Base-by-base conservation (phyloP, 1,140 invertebrate species). In the Aradophagus sp. region DNA sequence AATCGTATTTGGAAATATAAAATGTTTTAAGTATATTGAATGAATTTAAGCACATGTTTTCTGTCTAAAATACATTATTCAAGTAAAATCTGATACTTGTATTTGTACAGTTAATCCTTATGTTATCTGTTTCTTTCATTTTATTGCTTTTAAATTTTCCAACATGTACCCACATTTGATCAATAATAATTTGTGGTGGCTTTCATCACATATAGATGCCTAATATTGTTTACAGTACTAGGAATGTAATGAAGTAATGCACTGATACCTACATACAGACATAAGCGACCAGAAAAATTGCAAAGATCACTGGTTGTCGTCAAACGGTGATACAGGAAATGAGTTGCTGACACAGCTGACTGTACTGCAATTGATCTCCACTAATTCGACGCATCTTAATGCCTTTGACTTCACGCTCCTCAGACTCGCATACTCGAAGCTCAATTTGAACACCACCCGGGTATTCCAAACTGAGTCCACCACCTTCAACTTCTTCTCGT, bases 331-430 rank as follows among this genome's bases (percentile, higher is more conserved):
- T 93, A 78, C 93, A 95, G 35, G 93, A 93, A 34, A 97, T 93
- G 42, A 97, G 86, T 80, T 96, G 93, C 77, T 96, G 93, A 84
- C 95, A 97, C 10, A 97, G 88, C 80, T 95, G 93, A 61, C 92
- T 93, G 80, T 97, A 97, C 78, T 95, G 93, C 58, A 92, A 87
- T 81, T 95, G 93, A 84, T 97, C 95, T 1, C 96, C 96, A 0
- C 95, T 96, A 63, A 97, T 95, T 79, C 95, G 88, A 52, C 95
- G 86, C 89, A 97, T 91, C 77, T 96, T 96, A 55, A 97, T 88
- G 5, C 95, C 93, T 72, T 95, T 95, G 34, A 91, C 89, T 77
- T 93, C 91, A 62, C 89, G 89, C 38, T 87, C 88, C 59, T 91
- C 91, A 16, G 90, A 91, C 73, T 93, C 91, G 77, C 90, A 93